Conservation (phyloP, 2,797 vertebrate genomes). For the Pipistrellus pygmaeus region DNA sequence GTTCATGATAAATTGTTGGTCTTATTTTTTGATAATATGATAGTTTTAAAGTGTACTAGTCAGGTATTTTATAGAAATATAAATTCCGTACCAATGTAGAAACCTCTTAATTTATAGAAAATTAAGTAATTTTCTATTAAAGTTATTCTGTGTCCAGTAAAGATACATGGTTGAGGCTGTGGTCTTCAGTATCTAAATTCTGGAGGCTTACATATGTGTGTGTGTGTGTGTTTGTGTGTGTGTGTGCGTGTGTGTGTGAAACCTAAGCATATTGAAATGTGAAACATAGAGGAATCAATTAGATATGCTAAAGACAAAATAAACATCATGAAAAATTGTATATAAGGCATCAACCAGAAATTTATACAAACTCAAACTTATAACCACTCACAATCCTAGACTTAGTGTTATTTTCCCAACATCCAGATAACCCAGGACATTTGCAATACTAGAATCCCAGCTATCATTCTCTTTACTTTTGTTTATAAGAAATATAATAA, state of each 20-base stretch:
- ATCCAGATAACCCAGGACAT: background rate
- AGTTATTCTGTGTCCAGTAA: background rate
- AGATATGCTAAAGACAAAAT: background rate
- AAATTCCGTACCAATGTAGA: background rate
- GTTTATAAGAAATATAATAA: background rate
- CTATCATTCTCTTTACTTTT: background rate
- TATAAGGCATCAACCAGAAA: background rate
- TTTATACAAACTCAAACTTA: background rate
- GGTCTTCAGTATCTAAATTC: background rate
- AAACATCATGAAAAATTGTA: background rate
- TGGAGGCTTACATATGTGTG: background rate
- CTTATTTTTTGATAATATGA: background rate
- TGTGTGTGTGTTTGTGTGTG: too few relatives aligned
- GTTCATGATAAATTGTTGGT: background rate
- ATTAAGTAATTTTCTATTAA: background rate
- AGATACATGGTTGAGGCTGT: background rate
- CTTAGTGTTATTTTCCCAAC: background rate
- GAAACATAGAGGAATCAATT: conserved; percentile 3
- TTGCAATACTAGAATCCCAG: background rate
- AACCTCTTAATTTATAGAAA: background rate
- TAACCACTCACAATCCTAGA: background rate
- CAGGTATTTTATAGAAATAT: background rate
- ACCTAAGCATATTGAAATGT: background rate
- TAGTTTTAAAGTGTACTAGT: background rate
- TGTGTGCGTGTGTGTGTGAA: background rate